Evolutionary conservation across 2,797 vertebrate genomes (phyloP), one percentile per base, ranked within the genome.

Genomic region (Neosalanx taihuensis): DNA sequence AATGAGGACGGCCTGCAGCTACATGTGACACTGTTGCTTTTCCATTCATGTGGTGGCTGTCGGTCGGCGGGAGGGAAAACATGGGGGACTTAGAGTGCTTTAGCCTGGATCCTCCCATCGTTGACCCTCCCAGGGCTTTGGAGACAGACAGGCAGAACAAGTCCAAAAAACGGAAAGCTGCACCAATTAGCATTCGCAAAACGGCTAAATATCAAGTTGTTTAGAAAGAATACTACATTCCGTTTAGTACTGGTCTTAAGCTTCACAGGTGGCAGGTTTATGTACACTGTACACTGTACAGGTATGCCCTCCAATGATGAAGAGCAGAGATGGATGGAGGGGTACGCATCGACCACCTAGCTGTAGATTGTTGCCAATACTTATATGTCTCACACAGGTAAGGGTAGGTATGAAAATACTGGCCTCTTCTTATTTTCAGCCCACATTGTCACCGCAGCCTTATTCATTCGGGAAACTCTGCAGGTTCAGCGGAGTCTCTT

Each of bases 401-500:
- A 76, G 67, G 64, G 61, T 33, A 73, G 37, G 57, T 70, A 64
- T 53, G 68, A 73, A 76, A 74, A 67, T 57, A 64, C 73, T 51
- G 9, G 65, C 68, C 41, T 31, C 64, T 69, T 61, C 10, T 73
- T 74, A 70, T 80, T 80, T 84, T 84, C 75, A 76, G 77, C 67
- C 77, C 64, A 64, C 81, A 73, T 66, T 59, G 41, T 76, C 75
- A 78, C 68, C 71, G 75, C 71, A 41, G 69, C 75, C 74, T 76
- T 79, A 82, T 84, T 79, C 78, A 80, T 76, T 76, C 65, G 74
- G 77, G 74, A 80, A 71, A 69, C 80, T 81, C 76, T 77, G 74
- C 46, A 70, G 10, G 90, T 91, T 93, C 91, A 92, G 74, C 81
- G 83, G 74, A 93, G 91, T 90, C 85, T 80, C 81, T 72, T 72